Evolutionary conservation across 2,888 invertebrate genomes (phyloP).

Genomic region (Galerucella calmariensis): DNA sequence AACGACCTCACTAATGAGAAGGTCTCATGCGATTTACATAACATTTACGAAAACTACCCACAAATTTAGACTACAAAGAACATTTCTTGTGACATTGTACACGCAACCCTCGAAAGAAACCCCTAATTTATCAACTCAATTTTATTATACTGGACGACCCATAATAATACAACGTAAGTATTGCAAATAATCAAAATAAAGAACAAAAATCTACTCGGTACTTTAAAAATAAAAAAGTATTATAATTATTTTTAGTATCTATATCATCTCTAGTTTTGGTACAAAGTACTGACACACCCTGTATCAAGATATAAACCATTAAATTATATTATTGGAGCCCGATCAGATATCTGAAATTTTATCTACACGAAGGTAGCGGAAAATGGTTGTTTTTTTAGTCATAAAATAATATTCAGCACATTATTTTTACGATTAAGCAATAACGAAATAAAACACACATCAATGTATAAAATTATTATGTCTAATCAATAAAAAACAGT

Average conservation of each 20-base stretch:
- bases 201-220: too few species aligned
- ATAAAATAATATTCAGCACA: not conserved
- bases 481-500: not conserved
- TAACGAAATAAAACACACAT: not conserved
- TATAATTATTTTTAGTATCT: too few species aligned
- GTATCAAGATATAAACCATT: too few species aligned
- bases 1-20: conserved; percentile 35
- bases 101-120: conserved; percentile 27
- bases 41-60: conserved; percentile 30
- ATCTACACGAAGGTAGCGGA: not conserved
- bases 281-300: too few species aligned
- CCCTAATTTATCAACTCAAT: conserved; percentile 6
- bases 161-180: not conserved
- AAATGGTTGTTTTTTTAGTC: not conserved
- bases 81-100: conserved; percentile 16
- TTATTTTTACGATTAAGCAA: not conserved
- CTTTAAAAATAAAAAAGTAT: too few species aligned
- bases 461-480: not conserved
- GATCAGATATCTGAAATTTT: not conserved
- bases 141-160: conserved; percentile 16
- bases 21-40: conserved; percentile 36
- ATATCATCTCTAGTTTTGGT: too few species aligned
- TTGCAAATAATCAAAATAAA: not conserved
- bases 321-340: not conserved
- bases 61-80: conserved; percentile 34